Conservation (phyloP, 2,888 invertebrate species). For the Sipunculus nudus region DNA sequence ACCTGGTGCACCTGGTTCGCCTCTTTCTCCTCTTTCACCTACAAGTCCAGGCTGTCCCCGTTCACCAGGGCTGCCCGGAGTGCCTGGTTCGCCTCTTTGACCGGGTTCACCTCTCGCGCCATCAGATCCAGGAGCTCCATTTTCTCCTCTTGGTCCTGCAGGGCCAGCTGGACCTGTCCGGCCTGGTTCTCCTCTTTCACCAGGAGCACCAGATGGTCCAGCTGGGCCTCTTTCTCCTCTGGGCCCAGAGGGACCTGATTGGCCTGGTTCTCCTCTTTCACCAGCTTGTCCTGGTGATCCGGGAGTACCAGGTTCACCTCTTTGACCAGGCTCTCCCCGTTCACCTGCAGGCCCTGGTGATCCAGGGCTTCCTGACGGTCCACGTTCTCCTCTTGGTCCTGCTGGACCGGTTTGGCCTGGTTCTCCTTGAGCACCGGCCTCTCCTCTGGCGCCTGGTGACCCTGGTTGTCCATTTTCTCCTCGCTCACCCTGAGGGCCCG, state of each 20-base stretch:
- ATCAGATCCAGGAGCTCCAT: conserved; percentile 12
- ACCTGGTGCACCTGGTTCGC: conserved; percentile 15
- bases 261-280: conserved; percentile 4
- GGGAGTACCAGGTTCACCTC: conserved; percentile 8
- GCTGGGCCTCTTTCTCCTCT: conserved; percentile 9
- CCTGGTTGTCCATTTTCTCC: conserved; percentile 1
- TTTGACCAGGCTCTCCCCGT: neutral
- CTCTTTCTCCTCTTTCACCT: conserved; percentile 16
- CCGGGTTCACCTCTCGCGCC: conserved; percentile 9
- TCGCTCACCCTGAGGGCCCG: conserved; percentile 14
- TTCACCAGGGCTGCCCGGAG: conserved; percentile 16
- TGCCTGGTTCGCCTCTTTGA: conserved; percentile 8
- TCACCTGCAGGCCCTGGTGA: conserved; percentile 4
- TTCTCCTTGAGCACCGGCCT: neutral
- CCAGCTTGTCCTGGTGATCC: conserved; percentile 11
- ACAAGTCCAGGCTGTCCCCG: conserved; percentile 8
- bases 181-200: conserved; percentile 6
- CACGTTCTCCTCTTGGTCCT: conserved; percentile 16
- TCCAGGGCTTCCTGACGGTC: neutral
- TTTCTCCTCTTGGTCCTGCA: conserved; percentile 7
- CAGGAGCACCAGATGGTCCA: conserved; percentile 16
- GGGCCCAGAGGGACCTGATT: conserved; percentile 11
- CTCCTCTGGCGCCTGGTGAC: conserved; percentile 4
- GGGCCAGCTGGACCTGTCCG: conserved; percentile 9
- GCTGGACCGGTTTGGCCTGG: conserved; percentile 11